A percentile compares a stretch with the other conserved stretches of the same genome.
Conservation (phyloP, 2,797 vertebrate species). For the Manis crassicaudata region DNA sequence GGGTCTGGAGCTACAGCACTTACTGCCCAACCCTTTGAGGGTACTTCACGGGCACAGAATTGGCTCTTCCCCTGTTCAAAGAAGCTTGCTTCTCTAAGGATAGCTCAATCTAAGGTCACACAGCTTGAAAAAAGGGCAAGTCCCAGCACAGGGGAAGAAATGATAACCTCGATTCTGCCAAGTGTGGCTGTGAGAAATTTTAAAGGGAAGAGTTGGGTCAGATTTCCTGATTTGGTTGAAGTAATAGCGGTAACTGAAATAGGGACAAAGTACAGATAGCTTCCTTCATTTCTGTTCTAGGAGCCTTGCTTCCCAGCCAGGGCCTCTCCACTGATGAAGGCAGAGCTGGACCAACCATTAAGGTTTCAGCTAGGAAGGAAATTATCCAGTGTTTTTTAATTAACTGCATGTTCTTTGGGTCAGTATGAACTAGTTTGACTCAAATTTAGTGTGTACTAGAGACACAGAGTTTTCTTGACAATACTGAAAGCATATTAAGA, state of each 20-base stretch:
- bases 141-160: background rate
- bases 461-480: slow-evolving; percentile 23
- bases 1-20: background rate
- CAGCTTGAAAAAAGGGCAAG: background rate
- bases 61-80: background rate
- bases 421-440: slow-evolving; percentile 49
- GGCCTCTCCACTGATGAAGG: background rate
- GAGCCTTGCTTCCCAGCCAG: background rate
- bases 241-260: background rate
- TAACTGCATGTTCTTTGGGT: slow-evolving; percentile 23
- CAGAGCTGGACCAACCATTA: slow-evolving; percentile 32
- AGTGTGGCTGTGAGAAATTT: background rate
- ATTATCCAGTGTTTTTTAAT: slow-evolving; percentile 37
- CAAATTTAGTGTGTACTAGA: background rate
- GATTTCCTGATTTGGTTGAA: slow-evolving; percentile 2
- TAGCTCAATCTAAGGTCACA: background rate
- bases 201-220: background rate
- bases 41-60: background rate
- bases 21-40: background rate
- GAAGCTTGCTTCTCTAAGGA: background rate
- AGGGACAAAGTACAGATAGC: background rate
- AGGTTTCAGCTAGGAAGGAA: slow-evolving; percentile 48
- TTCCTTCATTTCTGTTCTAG: background rate
- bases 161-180: background rate
- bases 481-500: slow-evolving; percentile 47